Evolutionary conservation across 2,113 vertebrate species (phyloP).

Genomic region (Stomatorhinus ivindoensis): DNA sequence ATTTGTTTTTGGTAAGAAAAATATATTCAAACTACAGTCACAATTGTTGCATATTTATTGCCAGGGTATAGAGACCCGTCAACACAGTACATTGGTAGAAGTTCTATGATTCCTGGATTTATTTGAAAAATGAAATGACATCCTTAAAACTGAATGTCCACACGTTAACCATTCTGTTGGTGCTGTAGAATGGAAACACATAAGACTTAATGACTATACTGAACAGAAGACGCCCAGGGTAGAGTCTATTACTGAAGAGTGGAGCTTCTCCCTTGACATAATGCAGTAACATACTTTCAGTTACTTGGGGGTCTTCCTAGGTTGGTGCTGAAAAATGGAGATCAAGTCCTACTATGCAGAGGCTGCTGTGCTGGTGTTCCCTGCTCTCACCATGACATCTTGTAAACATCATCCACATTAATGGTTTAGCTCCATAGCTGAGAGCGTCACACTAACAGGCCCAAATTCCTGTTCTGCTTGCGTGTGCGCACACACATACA

Average conservation of each 20-base stretch:
- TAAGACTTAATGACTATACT: neutral
- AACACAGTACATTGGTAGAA: neutral
- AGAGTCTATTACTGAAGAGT: conserved; percentile 10
- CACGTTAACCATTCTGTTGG: neutral
- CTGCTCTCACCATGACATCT: neutral
- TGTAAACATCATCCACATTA: conserved; percentile 10
- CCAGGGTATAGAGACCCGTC: neutral
- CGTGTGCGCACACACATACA: neutral
- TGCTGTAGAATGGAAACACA: neutral
- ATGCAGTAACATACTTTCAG: conserved; percentile 10
- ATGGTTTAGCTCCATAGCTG: neutral
- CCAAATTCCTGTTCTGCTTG: neutral
- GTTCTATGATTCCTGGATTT: neutral
- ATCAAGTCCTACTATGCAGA: neutral
- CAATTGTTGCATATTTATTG: neutral
- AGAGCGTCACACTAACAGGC: neutral
- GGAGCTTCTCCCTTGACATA: neutral
- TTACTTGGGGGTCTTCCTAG: conserved; percentile 1
- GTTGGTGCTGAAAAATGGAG: neutral
- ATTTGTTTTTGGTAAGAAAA: neutral
- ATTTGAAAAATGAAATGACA: neutral
- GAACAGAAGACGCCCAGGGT: neutral
- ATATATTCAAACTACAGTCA: neutral
- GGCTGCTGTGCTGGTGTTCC: neutral
- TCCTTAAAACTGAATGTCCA: neutral